phyloP scores from a whole-genome alignment of 2,888 invertebrate genomes.

The Dynastes maya region DNA sequence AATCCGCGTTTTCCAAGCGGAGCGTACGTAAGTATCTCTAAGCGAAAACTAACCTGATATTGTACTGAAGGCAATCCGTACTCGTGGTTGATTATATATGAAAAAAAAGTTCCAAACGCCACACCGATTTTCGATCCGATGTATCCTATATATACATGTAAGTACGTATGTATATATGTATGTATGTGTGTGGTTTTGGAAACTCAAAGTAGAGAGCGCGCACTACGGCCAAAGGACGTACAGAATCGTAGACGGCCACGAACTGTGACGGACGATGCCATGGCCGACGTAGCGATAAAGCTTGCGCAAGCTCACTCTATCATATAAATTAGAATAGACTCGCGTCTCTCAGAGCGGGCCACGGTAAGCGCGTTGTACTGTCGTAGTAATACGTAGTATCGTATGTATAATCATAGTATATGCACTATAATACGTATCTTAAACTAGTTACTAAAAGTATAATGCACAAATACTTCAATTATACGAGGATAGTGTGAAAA shows the following conservation, averaged over 20 bases:
- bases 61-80: too few species aligned
- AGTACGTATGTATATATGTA: not conserved
- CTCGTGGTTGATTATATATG: too few species aligned
- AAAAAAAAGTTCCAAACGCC: too few species aligned
- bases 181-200: constrained; percentile 11
- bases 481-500: too few species aligned
- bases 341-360: not conserved
- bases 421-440: not conserved
- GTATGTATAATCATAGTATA: not conserved
- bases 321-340: constrained; percentile 44
- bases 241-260: constrained; percentile 64
- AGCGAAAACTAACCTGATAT: too few species aligned
- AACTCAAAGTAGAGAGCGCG: constrained; percentile 49
- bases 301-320: constrained; percentile 52
- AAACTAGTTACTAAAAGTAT: too few species aligned
- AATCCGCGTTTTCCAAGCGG: too few species aligned
- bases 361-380: not conserved
- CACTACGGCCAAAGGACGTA: constrained; percentile 57
- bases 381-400: constrained; percentile 13
- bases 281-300: constrained; percentile 56
- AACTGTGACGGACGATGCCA: constrained; percentile 62
- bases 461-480: too few species aligned
- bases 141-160: too few species aligned
- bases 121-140: too few species aligned
- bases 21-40: too few species aligned